Evolutionary conservation across 2,888 invertebrate genomes (phyloP).

Genomic region (Argyresthia goedartella): DNA sequence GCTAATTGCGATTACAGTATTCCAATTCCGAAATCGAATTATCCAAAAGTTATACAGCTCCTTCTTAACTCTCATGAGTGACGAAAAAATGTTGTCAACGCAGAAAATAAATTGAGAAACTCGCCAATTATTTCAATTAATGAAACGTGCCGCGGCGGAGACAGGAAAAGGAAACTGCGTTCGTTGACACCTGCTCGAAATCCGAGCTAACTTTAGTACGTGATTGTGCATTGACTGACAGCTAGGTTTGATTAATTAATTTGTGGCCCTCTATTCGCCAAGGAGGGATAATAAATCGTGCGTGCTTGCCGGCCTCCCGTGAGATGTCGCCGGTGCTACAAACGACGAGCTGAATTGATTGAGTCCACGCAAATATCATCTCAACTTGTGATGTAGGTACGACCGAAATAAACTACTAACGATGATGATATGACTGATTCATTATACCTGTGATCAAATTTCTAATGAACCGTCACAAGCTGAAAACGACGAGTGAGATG

Average conservation of each 20-base stretch:
- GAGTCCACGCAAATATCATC: conserved; percentile 50
- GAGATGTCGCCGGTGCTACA: conserved; percentile 53
- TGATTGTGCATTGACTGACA: conserved; percentile 62
- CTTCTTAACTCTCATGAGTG: not conserved
- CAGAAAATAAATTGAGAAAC: conserved; percentile 45
- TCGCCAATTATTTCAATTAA: conserved; percentile 68
- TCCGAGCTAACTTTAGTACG: conserved; percentile 41
- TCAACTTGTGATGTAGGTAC: conserved; percentile 19
- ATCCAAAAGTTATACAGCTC: too few species aligned
- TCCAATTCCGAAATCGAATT: too few species aligned
- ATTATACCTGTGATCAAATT: conserved; percentile 22
- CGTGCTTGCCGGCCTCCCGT: conserved; percentile 53
- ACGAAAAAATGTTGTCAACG: conserved; percentile 42
- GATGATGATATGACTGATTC: conserved; percentile 49
- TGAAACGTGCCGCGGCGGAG: conserved; percentile 46
- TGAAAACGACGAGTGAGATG: conserved; percentile 2
- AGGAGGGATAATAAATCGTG: conserved; percentile 62
- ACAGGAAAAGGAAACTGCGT: conserved; percentile 62
- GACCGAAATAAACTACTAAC: conserved; percentile 63
- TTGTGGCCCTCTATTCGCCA: conserved; percentile 45
- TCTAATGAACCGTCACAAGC: not conserved
- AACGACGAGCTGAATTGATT: conserved; percentile 55
- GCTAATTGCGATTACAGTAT: too few species aligned
- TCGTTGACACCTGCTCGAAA: conserved; percentile 19
- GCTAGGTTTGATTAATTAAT: conserved; percentile 68